Percentiles rank a stretch among this genome's conserved stretches.
Evolutionary conservation across 1,140 invertebrate species (phyloP).

Genomic region (Trachelipus rathkii): DNA sequence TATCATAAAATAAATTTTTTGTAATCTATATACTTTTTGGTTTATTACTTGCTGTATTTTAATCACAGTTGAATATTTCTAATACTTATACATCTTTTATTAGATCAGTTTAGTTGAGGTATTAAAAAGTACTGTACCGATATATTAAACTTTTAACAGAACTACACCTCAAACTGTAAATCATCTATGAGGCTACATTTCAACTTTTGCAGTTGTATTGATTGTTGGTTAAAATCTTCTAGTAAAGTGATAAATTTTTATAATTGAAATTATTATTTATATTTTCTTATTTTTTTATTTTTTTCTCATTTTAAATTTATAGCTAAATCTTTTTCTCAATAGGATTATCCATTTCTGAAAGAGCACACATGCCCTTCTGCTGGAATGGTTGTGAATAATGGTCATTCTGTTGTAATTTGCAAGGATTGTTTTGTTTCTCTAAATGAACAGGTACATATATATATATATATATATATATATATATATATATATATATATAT

Average conservation of each 20-base stretch:
- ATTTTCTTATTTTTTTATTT: constrained; percentile 6
- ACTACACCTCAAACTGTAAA: no score
- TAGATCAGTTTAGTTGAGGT: no score
- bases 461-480: neutral
- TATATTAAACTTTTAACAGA: no score
- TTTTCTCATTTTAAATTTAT: neutral
- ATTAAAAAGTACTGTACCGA: no score
- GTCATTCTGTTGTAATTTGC: constrained; percentile 84
- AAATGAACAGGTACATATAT: neutral
- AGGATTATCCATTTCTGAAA: constrained; percentile 59
- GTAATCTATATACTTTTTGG: neutral
- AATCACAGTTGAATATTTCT: neutral
- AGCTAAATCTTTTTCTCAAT: constrained; percentile 37
- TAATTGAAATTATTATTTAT: neutral
- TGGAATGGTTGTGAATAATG: constrained; percentile 79
- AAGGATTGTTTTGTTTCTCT: constrained; percentile 63
- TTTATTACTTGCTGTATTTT: neutral
- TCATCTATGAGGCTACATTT: no score
- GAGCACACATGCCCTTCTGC: constrained; percentile 76
- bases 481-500: neutral
- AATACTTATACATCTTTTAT: no score
- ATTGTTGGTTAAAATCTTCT: no score
- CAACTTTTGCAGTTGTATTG: no score
- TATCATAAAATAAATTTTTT: neutral
- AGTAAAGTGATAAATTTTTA: no score